Percentiles rank a stretch among this genome's conserved stretches.
These are phyloP conservation scores for Magallana nippona DNA, from an alignment of 2,888 invertebrate species.

Conservation along the genomic window DNA sequence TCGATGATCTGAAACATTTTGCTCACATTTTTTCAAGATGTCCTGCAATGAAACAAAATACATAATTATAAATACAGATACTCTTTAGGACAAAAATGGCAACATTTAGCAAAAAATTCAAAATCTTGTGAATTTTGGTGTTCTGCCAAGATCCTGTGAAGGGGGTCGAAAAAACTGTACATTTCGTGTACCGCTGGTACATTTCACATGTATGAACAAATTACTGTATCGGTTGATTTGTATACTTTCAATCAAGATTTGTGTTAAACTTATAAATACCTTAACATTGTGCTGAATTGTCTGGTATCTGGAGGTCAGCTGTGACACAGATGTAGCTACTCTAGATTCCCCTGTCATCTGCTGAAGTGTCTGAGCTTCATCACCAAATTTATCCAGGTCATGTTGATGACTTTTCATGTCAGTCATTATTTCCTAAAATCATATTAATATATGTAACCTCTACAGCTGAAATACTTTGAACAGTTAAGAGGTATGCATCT, in stretches of 20 bases:
- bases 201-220: too few species aligned
- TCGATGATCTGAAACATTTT: conserved; percentile 95
- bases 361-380: conserved; percentile 91
- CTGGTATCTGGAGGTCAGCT: conserved; percentile 88
- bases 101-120: too few species aligned
- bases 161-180: too few species aligned
- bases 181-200: too few species aligned
- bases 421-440: conserved; percentile 82
- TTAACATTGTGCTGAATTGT: conserved; percentile 74
- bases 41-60: conserved; percentile 82
- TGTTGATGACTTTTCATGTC: conserved; percentile 89
- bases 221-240: too few species aligned
- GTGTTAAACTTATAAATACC: conserved; percentile 54
- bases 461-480: too few species aligned
- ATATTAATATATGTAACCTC: neutral
- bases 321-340: conserved; percentile 91
- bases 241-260: too few species aligned
- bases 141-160: too few species aligned
- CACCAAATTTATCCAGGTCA: conserved; percentile 92
- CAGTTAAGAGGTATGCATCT: too few species aligned
- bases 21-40: conserved; percentile 92
- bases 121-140: too few species aligned
- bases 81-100: too few species aligned
- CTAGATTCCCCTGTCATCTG: conserved; percentile 91
- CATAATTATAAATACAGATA: neutral